Base-by-base conservation (phyloP, 2,113 vertebrate genomes). In the Dipodomys stephensi region DNA sequence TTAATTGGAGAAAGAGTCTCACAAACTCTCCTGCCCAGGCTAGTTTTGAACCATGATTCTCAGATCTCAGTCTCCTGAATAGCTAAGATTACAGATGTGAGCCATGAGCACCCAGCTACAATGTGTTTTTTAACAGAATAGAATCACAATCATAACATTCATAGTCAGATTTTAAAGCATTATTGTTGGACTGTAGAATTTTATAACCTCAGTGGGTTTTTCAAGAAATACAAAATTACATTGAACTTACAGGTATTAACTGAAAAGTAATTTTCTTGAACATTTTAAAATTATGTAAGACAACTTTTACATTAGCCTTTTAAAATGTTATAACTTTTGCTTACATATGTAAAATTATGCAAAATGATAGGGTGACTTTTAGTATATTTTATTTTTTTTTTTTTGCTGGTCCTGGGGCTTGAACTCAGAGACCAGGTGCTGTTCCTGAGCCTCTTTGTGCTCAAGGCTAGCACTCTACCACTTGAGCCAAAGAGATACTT, bases 321-420 rank as follows among this genome's bases (percentile, higher is more conserved):
- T 9, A 28, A 65, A 49, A 49, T 49, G 49, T 49, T 49, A 49
- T 69, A 71, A 86, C 64, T 88, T 93, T 92, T 87, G 84, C 53
- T 95, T 91, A 91, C 9, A 68, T 72, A 30, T 68, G 8, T 91
- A 79, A 87, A 88, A 91, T 95, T 96, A 74, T 94, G 27, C 82
- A 86, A 94, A 95, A 79, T 27, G 76, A 39, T 64, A 87, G 39
- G 74, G 35, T 91, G 57, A 91, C 32, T 83, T 84, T 68, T 82
- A 82, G 35, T 60, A n/a, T 77, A 72, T 94, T 79, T 83, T 89
- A 93, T 93, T 89, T 93, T 49, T 49, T 49, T 49, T 49, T 49
- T 49, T 49, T 49, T 49, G 8, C 49, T 12, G 9, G 12, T 49
- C 49, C 49, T 49, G 49, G 12, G 49, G 49, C 10, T 49, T 49